Base-by-base conservation (phyloP, 2,888 invertebrate species). In the Amaurobius ferox region DNA sequence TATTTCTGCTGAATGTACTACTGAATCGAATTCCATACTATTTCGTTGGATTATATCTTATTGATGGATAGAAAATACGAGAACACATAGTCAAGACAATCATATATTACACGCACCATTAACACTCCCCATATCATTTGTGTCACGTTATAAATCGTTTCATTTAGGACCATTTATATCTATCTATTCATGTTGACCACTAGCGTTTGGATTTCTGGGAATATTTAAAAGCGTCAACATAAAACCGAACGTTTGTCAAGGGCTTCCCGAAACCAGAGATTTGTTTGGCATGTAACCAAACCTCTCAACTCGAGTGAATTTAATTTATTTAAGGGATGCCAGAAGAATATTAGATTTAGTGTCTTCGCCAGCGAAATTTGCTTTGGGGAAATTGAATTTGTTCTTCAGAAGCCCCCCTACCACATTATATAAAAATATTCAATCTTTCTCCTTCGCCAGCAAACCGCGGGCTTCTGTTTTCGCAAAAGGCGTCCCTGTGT, bases 261-360 rank as follows among this genome's bases (percentile, higher is more conserved):
- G 55, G 70, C 40, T 29, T 71, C 62, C 55, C 55, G 81, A 76
- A 81, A 67, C 67, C 67, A 28, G 77, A 72, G 77, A 85, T 85
- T 85, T 77, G 77, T 85, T 85, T 85, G 83, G 83, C 83, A 66
- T 77, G 77, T 72, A 77, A 85, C 77, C 77, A 85, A 81, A 77
- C 77, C 83, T 74, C 72, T 77, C 64, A 28, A 40, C 39, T 11
- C 30, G 55, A 72, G 77, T 39, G 72, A 85, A 77, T 48, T 77
- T 85, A 85, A 85, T 85, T 85, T 85, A 77, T 85, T 85, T 85
- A 77, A 68, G 77, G 73, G 73, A 72, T 72, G 71, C 83, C 77
- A 55, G 40, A 81, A 81, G 77, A 78, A 85, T 85, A 85, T 85
- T 85, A 78, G 83, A 85, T 85, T 85, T 85, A 72, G 83, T 64